These are phyloP conservation scores for Umimayanthus kanabou DNA, from an alignment of 92 coral and sea anemone species.

Conservation along the genomic window DNA sequence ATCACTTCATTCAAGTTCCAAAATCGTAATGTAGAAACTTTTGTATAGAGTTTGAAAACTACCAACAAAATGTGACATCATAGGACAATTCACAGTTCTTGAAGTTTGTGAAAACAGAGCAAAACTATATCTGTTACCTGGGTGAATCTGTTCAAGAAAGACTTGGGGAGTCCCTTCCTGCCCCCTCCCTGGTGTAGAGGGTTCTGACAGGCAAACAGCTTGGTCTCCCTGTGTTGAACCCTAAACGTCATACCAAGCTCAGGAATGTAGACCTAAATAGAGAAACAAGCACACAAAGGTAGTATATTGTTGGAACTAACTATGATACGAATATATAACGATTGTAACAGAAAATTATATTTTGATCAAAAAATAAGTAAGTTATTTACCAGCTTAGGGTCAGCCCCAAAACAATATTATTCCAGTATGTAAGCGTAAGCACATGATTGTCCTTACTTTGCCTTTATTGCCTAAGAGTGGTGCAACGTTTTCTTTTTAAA, in stretches of 20 bases:
- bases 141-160: slow-evolving; percentile 94
- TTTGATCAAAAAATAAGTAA: too few relatives aligned
- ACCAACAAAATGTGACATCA: too few relatives aligned
- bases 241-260: slow-evolving; percentile 93
- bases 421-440: too few relatives aligned
- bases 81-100: not conserved
- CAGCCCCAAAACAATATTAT: too few relatives aligned
- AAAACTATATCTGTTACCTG: slow-evolving; percentile 58
- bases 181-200: slow-evolving; percentile 98
- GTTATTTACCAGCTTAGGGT: too few relatives aligned
- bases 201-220: slow-evolving; percentile 96
- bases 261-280: slow-evolving; percentile 86
- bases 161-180: slow-evolving; percentile 95
- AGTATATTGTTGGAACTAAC: not conserved
- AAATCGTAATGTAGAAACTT: too few relatives aligned
- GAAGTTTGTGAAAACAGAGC: not conserved
- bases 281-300: not conserved
- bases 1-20: too few relatives aligned
- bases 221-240: slow-evolving; percentile 79
- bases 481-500: too few relatives aligned
- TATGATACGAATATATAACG: too few relatives aligned
- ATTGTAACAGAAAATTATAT: not conserved
- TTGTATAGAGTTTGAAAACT: too few relatives aligned
- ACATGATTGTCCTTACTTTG: too few relatives aligned
- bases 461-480: too few relatives aligned